Percentiles rank a stretch among this genome's conserved stretches.
Conservation (phyloP, 2,888 invertebrate species). For the Nemoura dubitans region DNA sequence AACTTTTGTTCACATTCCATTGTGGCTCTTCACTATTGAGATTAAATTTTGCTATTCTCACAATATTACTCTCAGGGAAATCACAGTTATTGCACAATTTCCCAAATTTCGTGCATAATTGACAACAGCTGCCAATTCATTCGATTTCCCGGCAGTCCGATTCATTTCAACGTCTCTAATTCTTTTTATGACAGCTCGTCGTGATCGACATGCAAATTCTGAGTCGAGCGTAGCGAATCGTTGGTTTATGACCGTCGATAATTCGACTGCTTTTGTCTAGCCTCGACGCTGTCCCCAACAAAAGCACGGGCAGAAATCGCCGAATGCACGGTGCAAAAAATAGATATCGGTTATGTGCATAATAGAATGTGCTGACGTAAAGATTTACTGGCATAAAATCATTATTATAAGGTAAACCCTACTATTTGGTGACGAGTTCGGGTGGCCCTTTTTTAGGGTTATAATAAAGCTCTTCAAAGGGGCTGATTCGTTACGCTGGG, state of each 20-base stretch:
- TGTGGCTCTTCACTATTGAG: too few species aligned
- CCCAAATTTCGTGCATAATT: neutral
- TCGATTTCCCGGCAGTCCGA: neutral
- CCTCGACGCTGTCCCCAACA: neutral
- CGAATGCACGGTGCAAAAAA: neutral
- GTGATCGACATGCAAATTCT: conserved; percentile 46
- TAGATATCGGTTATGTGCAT: neutral
- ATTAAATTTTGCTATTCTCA: too few species aligned
- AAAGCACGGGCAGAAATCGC: conserved; percentile 10
- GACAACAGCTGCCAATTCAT: conserved; percentile 9
- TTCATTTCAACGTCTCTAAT: neutral
- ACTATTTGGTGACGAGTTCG: conserved; percentile 38
- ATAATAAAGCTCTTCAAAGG: conserved; percentile 38
- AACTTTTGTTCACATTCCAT: too few species aligned
- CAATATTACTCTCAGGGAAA: neutral
- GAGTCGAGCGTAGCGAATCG: conserved; percentile 45
- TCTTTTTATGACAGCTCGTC: neutral
- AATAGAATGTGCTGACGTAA: conserved; percentile 30
- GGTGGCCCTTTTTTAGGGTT: conserved; percentile 40
- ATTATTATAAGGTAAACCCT: conserved; percentile 37
- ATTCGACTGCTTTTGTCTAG: conserved; percentile 38
- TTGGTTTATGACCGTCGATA: conserved; percentile 48
- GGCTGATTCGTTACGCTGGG: conserved; percentile 38
- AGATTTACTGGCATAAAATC: conserved; percentile 32
- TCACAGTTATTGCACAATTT: neutral